Evolutionary conservation across 92 coral and sea anemone genomes (phyloP).

Genomic region (Heliopora coerulea): DNA sequence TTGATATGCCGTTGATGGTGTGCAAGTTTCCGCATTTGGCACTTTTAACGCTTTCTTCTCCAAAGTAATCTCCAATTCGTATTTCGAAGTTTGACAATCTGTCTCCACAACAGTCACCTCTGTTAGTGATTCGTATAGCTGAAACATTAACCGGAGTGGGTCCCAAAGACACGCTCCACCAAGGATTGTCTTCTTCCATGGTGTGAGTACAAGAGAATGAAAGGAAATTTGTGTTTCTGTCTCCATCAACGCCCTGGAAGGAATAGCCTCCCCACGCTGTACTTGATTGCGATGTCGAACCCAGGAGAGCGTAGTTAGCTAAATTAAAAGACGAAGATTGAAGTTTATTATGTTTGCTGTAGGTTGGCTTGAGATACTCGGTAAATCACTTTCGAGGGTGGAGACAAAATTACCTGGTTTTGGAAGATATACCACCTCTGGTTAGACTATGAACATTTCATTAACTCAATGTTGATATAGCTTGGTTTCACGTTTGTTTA

Average conservation of each 20-base stretch:
- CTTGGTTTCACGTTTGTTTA: no score
- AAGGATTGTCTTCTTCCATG: slow-evolving; percentile 17
- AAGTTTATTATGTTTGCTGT: no score
- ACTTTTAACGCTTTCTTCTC: slow-evolving; percentile 1
- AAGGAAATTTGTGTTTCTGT: not conserved
- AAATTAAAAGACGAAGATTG: not conserved
- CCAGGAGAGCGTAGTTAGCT: slow-evolving; percentile 21
- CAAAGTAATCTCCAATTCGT: slow-evolving; percentile 35
- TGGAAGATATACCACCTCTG: no score
- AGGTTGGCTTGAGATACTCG: no score
- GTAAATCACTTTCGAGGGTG: no score
- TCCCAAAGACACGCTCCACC: slow-evolving; percentile 30
- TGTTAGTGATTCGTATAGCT: slow-evolving; percentile 24
- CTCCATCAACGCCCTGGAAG: slow-evolving; percentile 13
- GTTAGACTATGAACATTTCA: no score
- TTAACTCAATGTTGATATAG: no score
- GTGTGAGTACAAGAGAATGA: slow-evolving; percentile 26
- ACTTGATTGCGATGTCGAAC: slow-evolving; percentile 23
- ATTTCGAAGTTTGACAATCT: slow-evolving; percentile 28
- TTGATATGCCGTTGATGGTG: slow-evolving; percentile 5
- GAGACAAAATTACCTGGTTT: no score
- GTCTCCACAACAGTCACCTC: slow-evolving; percentile 18
- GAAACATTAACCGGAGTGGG: slow-evolving; percentile 18
- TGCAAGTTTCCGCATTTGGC: slow-evolving; percentile 29
- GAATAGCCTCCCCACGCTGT: slow-evolving; percentile 13